Evolutionary conservation across 2,113 vertebrate species (phyloP).

Genomic region (Triplophysa tibetana): DNA sequence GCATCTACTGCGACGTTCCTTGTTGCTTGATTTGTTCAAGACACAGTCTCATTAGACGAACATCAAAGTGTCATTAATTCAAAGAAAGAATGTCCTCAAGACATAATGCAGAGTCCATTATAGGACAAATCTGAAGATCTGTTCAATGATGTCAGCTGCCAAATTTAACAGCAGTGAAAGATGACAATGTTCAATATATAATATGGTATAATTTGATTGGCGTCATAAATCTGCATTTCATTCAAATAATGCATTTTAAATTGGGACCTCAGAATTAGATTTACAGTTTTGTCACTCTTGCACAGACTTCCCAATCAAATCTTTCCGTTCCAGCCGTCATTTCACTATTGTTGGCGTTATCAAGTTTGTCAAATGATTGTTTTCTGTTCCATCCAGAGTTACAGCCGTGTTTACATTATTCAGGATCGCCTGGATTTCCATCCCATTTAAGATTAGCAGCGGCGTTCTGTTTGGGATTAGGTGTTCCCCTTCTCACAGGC

Average conservation of each 20-base stretch:
- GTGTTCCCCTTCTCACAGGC: slow-evolving; percentile 53
- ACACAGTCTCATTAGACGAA: neutral
- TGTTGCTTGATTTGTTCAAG: neutral
- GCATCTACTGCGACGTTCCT: neutral
- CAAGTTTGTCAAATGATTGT: slow-evolving; percentile 29
- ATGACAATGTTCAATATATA: slow-evolving; percentile 32
- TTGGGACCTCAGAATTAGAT: neutral
- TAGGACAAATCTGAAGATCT: slow-evolving; percentile 14
- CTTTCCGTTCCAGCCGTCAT: neutral
- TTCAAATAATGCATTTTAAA: neutral
- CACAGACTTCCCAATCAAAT: neutral
- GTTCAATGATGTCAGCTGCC: slow-evolving; percentile 1
- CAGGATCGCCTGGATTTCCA: slow-evolving; percentile 69
- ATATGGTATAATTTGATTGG: slow-evolving; percentile 4
- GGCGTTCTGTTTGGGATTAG: slow-evolving; percentile 70
- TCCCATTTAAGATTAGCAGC: slow-evolving; percentile 74
- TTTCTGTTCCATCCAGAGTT: slow-evolving; percentile 1
- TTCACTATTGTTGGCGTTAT: slow-evolving; percentile 20
- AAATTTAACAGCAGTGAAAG: slow-evolving; percentile 10
- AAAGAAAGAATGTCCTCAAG: slow-evolving; percentile 13
- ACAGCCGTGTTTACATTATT: slow-evolving; percentile 56
- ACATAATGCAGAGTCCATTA: slow-evolving; percentile 19
- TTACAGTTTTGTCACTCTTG: neutral
- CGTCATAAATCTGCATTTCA: slow-evolving; percentile 33
- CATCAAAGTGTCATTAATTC: slow-evolving; percentile 11